Percentiles rank a stretch among this genome's conserved stretches.
Evolutionary conservation across 2,113 vertebrate species (phyloP).

Genomic region (Eubucco bourcierii): DNA sequence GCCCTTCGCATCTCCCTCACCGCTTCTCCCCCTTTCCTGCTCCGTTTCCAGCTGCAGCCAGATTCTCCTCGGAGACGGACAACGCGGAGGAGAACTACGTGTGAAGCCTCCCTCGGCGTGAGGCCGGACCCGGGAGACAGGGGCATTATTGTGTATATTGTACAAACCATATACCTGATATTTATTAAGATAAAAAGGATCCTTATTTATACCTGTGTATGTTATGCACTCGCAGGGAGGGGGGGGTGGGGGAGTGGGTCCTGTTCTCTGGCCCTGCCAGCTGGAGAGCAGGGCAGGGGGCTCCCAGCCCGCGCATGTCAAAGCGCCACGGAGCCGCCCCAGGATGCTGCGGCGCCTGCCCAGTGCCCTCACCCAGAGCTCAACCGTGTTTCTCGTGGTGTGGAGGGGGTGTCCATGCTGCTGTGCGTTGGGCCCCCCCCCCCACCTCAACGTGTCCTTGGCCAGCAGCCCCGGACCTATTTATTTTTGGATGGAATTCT

Average conservation of each 20-base stretch:
- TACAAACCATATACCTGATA: conserved; percentile 88
- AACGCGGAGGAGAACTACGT: conserved; percentile 83
- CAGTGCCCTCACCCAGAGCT: neutral
- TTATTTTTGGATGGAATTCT: conserved; percentile 76
- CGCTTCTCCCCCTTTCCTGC: neutral
- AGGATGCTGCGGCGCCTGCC: neutral
- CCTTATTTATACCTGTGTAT: conserved; percentile 84
- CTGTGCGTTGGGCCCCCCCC: neutral
- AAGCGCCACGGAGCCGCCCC: rapidly evolving
- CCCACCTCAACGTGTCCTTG: neutral
- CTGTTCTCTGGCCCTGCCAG: neutral
- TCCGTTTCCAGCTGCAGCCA: conserved; percentile 69
- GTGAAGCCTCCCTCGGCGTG: conserved; percentile 25
- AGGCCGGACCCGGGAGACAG: conserved; percentile 20
- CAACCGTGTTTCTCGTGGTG: neutral
- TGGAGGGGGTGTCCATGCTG: neutral
- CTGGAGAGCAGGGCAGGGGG: neutral
- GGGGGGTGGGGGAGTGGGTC: neutral
- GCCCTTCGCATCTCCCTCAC: neutral
- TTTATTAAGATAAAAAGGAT: conserved; percentile 87
- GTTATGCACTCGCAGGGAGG: neutral
- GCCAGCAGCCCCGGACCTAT: conserved; percentile 58
- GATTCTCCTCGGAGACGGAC: conserved; percentile 68
- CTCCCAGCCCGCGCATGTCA: rapidly evolving
- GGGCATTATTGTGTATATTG: conserved; percentile 87